phyloP scores from a whole-genome alignment of 2,888 invertebrate species.

The Thecophora atra region DNA sequence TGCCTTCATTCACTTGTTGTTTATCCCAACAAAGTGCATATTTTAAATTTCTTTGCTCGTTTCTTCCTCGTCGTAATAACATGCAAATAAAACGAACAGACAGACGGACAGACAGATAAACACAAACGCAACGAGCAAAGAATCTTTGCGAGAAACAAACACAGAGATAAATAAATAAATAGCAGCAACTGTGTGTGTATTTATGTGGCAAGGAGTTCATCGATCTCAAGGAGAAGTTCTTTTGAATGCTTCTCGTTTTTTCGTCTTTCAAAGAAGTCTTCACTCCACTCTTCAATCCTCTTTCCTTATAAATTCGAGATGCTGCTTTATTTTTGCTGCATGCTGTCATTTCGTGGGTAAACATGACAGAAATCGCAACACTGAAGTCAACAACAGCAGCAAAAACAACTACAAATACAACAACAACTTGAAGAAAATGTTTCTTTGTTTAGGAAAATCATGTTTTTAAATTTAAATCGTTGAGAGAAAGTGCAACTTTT shows the following conservation, averaged over 20 bases:
- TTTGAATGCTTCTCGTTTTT: not conserved
- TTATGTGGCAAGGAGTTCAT: too few species aligned
- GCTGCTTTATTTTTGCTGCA: not conserved
- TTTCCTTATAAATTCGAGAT: not conserved
- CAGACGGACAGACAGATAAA: not conserved
- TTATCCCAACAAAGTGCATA: not conserved
- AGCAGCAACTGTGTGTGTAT: not conserved
- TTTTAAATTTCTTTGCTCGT: not conserved
- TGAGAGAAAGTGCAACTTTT: too few species aligned
- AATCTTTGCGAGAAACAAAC: not conserved
- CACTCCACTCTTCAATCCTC: slow-evolving; percentile 1
- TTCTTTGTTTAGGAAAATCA: too few species aligned
- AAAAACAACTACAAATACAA: too few species aligned
- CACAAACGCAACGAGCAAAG: not conserved
- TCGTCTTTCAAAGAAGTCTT: not conserved
- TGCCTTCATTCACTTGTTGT: not conserved
- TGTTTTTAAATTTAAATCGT: too few species aligned
- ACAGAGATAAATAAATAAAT: not conserved
- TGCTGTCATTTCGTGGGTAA: not conserved
- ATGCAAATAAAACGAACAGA: slow-evolving; percentile 1
- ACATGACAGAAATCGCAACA: slow-evolving; percentile 2
- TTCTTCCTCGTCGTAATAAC: not conserved
- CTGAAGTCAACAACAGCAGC: not conserved
- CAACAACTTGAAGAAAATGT: too few species aligned
- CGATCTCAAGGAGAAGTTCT: not conserved